Evolutionary conservation across 1,140 invertebrate genomes (phyloP).

Genomic region (Samia ricini): DNA sequence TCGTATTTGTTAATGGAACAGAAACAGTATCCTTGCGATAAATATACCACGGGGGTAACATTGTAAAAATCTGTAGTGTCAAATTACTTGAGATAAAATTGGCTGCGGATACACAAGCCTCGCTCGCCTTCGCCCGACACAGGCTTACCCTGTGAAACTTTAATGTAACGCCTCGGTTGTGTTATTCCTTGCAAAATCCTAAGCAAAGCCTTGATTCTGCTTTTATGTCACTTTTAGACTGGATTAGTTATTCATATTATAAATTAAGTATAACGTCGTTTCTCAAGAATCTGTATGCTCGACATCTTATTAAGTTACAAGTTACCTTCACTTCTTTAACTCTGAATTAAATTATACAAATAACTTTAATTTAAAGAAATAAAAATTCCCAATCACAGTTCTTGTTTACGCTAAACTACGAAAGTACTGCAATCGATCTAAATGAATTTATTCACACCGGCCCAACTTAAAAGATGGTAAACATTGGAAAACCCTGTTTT

Average conservation of each 20-base stretch:
- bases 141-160: slow-evolving; percentile 52
- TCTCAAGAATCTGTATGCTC: background rate
- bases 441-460: no score
- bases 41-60: slow-evolving; percentile 16
- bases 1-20: background rate
- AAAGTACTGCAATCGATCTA: no score
- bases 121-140: slow-evolving; percentile 25
- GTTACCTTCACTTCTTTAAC: no score
- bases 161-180: slow-evolving; percentile 54
- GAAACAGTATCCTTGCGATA: background rate
- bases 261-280: background rate
- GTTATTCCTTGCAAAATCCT: slow-evolving; percentile 49
- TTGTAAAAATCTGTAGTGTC: slow-evolving; percentile 59
- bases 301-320: background rate
- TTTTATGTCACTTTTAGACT: slow-evolving; percentile 41
- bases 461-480: no score
- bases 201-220: slow-evolving; percentile 50
- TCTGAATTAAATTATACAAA: no score
- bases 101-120: slow-evolving; percentile 37
- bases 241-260: slow-evolving; percentile 5
- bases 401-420: no score
- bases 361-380: no score
- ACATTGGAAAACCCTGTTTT: no score
- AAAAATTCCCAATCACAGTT: no score
- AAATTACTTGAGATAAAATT: slow-evolving; percentile 58